Evolutionary conservation across 2,888 invertebrate genomes (phyloP), one percentile per base, ranked within the genome.

Genomic region (Celastrina argiolus): DNA sequence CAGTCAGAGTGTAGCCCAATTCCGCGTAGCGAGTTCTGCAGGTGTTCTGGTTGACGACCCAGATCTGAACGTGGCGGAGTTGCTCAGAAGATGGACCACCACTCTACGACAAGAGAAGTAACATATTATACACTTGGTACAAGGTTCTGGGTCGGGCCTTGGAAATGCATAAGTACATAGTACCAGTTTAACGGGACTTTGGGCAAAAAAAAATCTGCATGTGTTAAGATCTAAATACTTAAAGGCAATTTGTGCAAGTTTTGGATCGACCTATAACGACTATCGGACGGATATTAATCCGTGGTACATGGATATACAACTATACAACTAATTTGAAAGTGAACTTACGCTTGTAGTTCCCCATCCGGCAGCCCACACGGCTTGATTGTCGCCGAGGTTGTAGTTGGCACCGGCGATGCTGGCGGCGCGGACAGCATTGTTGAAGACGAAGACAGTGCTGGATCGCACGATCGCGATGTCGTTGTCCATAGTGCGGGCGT

Each of bases 341-440:
- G 22, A 56, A 68, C 71, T 69, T 68, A 72, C 71, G 12, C 58
- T 31, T 12, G 63, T 69, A 7, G 42, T 12, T 41, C 89, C 88
- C 88, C 88, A 91, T 69, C 91, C 92, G 42, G 81, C 77, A 16
- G 87, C 83, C 76, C 83, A 80, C 1, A 85, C 83, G 4, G 72
- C 71, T 45, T 77, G 76, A 67, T 84, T 79, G 28, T 79, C 81
- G 2, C 70, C 76, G 5, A 83, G 71, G 59, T 78, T 75, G 67
- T 79, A 79, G 45, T 74, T 78, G 7, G 79, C 34, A 0, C 82
- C 76, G 28, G 80, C 78, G 22, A 89, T 79, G 2, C 56, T 36
- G 5, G 58, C 78, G 0, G 80, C 64, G 0, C 70, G 73, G 0
- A 81, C 79, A 1, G 71, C 70, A 59, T 67, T 71, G 61, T 67